phyloP scores from a whole-genome alignment of 2,888 invertebrate species.

The Nebria brevicollis region DNA sequence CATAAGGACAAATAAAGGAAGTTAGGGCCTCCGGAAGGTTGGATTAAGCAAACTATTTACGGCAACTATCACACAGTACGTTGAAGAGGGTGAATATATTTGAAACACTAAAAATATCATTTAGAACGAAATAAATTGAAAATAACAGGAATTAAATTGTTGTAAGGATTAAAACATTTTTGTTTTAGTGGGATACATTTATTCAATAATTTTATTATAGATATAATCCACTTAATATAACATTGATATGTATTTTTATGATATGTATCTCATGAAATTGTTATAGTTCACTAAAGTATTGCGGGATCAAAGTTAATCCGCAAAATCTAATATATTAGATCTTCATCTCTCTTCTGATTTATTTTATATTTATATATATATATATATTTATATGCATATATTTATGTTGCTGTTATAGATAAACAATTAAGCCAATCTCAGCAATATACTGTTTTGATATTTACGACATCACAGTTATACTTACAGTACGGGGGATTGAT shows the following conservation, averaged over 20 bases:
- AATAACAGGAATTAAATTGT: no score
- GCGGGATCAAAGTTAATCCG: slow-evolving; percentile 29
- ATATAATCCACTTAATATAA: slow-evolving; percentile 47
- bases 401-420: slow-evolving; percentile 20
- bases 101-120: no score
- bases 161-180: neutral
- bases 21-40: no score
- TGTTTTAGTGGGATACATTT: slow-evolving; percentile 38
- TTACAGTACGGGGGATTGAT: slow-evolving; percentile 31
- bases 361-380: slow-evolving; percentile 9
- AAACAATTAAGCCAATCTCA: slow-evolving; percentile 44
- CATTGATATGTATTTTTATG: slow-evolving; percentile 47
- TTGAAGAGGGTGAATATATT: no score
- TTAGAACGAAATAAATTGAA: no score
- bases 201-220: slow-evolving; percentile 42
- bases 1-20: no score
- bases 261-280: slow-evolving; percentile 45
- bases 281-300: slow-evolving; percentile 42
- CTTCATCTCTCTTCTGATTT: slow-evolving; percentile 18
- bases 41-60: no score
- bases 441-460: slow-evolving; percentile 38
- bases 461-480: slow-evolving; percentile 42
- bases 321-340: slow-evolving; percentile 23
- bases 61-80: no score
- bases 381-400: neutral